Base-by-base conservation (phyloP, 1,140 invertebrate genomes). In the Drosophila biarmipes region DNA sequence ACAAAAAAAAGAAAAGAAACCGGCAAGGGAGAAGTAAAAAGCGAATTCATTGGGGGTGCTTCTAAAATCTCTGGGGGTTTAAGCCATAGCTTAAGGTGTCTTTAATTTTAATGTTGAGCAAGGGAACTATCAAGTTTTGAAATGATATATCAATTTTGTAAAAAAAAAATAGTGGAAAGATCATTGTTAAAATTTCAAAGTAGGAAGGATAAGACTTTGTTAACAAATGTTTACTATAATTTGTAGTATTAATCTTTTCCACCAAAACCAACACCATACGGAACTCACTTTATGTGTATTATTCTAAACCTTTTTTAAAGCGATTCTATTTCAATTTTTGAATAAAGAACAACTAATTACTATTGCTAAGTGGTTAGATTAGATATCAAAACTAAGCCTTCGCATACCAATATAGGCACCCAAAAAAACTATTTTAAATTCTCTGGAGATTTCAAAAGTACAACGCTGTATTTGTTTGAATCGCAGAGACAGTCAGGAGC, bases 11-110 rank as follows among this genome's bases (percentile, higher is more conserved):
- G 27, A 19, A 24, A 27, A 19, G 15, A 43, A 11, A 27, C 29
- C 6, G 15, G 17, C 19, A 12, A 34, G 38, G 17, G 31, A 40
- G 45, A 15, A 35, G 19, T 17, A 29, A 17, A 35, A 29, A 12
- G 38, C 17, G 12, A 61, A 37, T 63, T 64, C 40, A 46, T 12
- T 57, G 35, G 24, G 53, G 57, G 53, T 57, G 35, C 24, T 40
- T 61, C 53, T 40, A 14, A 0, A n/a, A 40, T 19, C 14, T 58
- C 17, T 15, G 19, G 24, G 35, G 52, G 37, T 3, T 12, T 19
- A 46, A 46, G 21, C 4, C 19, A 45, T 6, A 14, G 5, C 15
- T 21, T 21, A 45, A 31, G 29, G 29, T 24, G 45, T 29, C n/a
- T 38, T 15, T 6, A 6, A 15, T 38, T 38, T 38, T 6, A 2